phyloP scores from a whole-genome alignment of 1,140 invertebrate species.

The Pogonus chalceus region DNA sequence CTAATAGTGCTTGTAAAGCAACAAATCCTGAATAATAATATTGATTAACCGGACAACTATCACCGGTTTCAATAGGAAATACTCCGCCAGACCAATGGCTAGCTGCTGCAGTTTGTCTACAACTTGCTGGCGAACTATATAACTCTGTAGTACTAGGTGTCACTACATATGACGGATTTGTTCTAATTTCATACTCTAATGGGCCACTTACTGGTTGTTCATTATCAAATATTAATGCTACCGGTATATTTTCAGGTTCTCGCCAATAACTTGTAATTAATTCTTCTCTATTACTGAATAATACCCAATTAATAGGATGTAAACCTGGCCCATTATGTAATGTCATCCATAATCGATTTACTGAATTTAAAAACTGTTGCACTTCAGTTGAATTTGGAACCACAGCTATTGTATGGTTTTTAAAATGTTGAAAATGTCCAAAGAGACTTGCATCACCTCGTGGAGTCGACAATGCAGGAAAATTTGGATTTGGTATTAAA shows the following conservation, averaged over 20 bases:
- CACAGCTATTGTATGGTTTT: conserved; percentile 54
- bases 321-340: conserved; percentile 34
- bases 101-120: conserved; percentile 48
- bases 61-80: conserved; percentile 52
- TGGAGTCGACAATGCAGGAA: conserved; percentile 52
- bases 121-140: conserved; percentile 53
- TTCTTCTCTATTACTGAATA: conserved; percentile 54
- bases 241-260: conserved; percentile 49
- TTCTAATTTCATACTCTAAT: conserved; percentile 56
- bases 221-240: conserved; percentile 58
- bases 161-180: conserved; percentile 52
- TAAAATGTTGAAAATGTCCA: conserved; percentile 47
- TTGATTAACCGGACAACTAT: conserved; percentile 60
- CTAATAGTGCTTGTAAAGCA: conserved; percentile 57
- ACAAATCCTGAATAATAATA: conserved; percentile 67
- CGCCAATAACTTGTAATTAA: conserved; percentile 58
- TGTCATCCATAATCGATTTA: conserved; percentile 46
- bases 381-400: conserved; percentile 56
- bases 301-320: conserved; percentile 49
- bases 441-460: conserved; percentile 47
- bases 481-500: conserved; percentile 61
- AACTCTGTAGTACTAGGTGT: conserved; percentile 52
- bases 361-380: conserved; percentile 51
- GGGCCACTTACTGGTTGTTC: conserved; percentile 39
- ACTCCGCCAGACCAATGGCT: conserved; percentile 49